A percentile compares a stretch with the other conserved stretches of the same genome.
phyloP scores from a whole-genome alignment of 2,113 vertebrate genomes.

The Percopsis transmontana region DNA sequence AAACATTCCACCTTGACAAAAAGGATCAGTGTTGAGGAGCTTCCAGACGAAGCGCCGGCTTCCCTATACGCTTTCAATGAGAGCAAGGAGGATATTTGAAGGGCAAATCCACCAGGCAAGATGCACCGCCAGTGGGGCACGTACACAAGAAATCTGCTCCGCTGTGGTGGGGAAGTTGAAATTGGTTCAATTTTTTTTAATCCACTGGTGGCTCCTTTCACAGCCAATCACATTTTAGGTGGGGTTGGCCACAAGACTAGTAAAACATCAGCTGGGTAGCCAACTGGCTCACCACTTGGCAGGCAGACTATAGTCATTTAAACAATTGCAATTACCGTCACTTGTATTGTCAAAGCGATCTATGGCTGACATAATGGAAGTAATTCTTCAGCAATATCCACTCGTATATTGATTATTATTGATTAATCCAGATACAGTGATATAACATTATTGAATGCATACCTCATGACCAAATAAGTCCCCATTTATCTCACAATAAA shows the following conservation, averaged over 20 bases:
- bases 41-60: neutral
- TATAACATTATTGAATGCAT: constrained; percentile 31
- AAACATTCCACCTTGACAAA: constrained; percentile 3
- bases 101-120: neutral
- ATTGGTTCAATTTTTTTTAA: neutral
- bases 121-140: neutral
- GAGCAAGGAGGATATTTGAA: neutral
- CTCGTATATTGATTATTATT: constrained; percentile 19
- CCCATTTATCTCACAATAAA: constrained; percentile 26
- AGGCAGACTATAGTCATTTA: neutral
- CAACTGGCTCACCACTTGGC: neutral
- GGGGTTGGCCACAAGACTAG: neutral
- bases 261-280: neutral
- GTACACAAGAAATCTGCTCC: neutral
- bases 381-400: neutral
- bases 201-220: neutral
- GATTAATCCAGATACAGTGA: neutral
- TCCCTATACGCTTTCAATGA: neutral
- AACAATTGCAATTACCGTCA: neutral
- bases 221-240: neutral
- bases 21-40: neutral
- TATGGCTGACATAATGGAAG: neutral
- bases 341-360: neutral
- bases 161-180: neutral
- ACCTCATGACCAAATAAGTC: constrained; percentile 15